Conservation (phyloP, 2,113 vertebrate species). For the Percina caprodes region DNA sequence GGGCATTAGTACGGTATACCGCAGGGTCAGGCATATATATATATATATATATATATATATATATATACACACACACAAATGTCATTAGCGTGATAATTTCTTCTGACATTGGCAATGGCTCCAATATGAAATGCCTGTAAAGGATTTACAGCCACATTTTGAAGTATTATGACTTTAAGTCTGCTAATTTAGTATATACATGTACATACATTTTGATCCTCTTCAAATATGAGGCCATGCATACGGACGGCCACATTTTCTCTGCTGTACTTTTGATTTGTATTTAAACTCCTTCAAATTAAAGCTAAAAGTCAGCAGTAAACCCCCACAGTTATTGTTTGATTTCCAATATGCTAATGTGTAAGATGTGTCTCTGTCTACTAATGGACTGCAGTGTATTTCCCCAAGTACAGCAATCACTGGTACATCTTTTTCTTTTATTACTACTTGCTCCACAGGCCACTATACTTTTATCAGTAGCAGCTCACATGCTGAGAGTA, state of each 20-base stretch:
- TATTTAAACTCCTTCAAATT: background rate
- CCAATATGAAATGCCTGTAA: background rate
- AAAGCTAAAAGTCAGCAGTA: constrained; percentile 3
- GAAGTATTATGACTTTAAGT: background rate
- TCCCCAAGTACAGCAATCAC: constrained; percentile 12
- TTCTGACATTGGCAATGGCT: background rate
- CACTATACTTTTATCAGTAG: constrained; percentile 22
- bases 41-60: no score
- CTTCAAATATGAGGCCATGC: no score
- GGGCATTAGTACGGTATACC: no score
- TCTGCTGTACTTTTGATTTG: background rate
- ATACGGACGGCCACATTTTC: background rate
- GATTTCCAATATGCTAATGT: constrained; percentile 16
- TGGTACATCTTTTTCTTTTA: background rate
- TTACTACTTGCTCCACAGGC: constrained; percentile 16
- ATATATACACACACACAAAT: no score
- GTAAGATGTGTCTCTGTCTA: background rate
- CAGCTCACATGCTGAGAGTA: constrained; percentile 18
- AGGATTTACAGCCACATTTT: background rate
- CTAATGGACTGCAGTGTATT: constrained; percentile 28
- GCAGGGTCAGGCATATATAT: no score
- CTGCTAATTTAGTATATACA: background rate
- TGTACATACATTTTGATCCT: background rate
- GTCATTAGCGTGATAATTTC: background rate
- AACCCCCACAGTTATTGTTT: constrained; percentile 1